These are phyloP conservation scores for Chironomus tentans DNA, from an alignment of 2,888 invertebrate genomes.

Conservation along the genomic window DNA sequence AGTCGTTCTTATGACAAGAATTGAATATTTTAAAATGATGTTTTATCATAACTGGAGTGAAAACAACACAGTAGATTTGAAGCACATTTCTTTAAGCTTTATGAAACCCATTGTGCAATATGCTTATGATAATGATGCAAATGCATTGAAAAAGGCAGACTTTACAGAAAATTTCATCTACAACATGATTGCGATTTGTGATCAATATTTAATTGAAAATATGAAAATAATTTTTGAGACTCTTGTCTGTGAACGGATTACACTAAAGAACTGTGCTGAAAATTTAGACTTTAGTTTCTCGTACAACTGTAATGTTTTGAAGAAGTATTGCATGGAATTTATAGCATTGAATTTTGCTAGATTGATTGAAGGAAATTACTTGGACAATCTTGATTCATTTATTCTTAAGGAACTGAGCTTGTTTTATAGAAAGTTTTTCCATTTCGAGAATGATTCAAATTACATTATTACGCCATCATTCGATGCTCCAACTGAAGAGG, in stretches of 20 bases:
- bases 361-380: slow-evolving; percentile 56
- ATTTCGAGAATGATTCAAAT: slow-evolving; percentile 50
- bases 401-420: slow-evolving; percentile 55
- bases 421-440: slow-evolving; percentile 51
- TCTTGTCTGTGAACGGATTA: slow-evolving; percentile 54
- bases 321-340: slow-evolving; percentile 64
- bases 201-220: slow-evolving; percentile 65
- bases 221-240: slow-evolving; percentile 65
- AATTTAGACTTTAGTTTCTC: slow-evolving; percentile 64
- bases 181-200: slow-evolving; percentile 66
- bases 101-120: slow-evolving; percentile 62
- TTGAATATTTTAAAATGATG: slow-evolving; percentile 83
- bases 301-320: slow-evolving; percentile 66
- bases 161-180: slow-evolving; percentile 60
- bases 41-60: slow-evolving; percentile 70
- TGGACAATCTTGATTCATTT: slow-evolving; percentile 54
- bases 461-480: slow-evolving; percentile 61
- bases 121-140: slow-evolving; percentile 61
- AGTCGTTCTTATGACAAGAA: slow-evolving; percentile 66
- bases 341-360: slow-evolving; percentile 65
- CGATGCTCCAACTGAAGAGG: slow-evolving; percentile 52
- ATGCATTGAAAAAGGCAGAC: slow-evolving; percentile 49
- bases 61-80: slow-evolving; percentile 41
- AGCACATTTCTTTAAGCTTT: slow-evolving; percentile 33
- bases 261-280: slow-evolving; percentile 65